Conservation (phyloP, 2,797 vertebrate genomes). For the Diplodus sargus region DNA sequence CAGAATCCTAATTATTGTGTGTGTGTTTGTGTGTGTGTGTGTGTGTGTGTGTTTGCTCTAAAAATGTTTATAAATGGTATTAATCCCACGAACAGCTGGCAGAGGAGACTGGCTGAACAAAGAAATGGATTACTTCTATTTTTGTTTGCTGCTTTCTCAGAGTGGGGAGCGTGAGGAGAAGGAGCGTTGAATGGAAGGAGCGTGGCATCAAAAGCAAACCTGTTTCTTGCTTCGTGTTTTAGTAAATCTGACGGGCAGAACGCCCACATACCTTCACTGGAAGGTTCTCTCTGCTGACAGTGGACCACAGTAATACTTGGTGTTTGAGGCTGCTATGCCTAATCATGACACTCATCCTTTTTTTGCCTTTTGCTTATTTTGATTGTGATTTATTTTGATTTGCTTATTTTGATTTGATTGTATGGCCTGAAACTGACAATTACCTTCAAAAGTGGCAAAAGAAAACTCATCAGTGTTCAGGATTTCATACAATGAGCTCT, state of each 20-base stretch:
- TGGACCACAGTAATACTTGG: constrained; percentile 19
- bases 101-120: constrained; percentile 5
- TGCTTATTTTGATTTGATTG: constrained; percentile 16
- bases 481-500: constrained; percentile 1
- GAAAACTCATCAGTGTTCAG: background rate
- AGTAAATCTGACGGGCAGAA: constrained; percentile 38
- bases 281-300: constrained; percentile 33
- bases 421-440: constrained; percentile 34
- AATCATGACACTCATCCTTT: constrained; percentile 32
- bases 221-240: constrained; percentile 29
- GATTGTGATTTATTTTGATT: constrained; percentile 20
- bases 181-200: constrained; percentile 18
- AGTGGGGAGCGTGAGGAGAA: background rate
- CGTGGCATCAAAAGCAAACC: constrained; percentile 9
- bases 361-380: constrained; percentile 36
- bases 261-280: constrained; percentile 20
- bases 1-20: constrained; percentile 12
- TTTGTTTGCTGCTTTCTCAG: constrained; percentile 30
- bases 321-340: constrained; percentile 19
- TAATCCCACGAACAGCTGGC: constrained; percentile 12
- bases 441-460: constrained; percentile 20
- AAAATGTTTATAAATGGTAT: constrained; percentile 6
- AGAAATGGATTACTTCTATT: constrained; percentile 45
- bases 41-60: background rate
- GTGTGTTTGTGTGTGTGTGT: too few species aligned